Base-by-base conservation (phyloP, 64 coral and sea anemone genomes). In the Actinia tenebrosa region DNA sequence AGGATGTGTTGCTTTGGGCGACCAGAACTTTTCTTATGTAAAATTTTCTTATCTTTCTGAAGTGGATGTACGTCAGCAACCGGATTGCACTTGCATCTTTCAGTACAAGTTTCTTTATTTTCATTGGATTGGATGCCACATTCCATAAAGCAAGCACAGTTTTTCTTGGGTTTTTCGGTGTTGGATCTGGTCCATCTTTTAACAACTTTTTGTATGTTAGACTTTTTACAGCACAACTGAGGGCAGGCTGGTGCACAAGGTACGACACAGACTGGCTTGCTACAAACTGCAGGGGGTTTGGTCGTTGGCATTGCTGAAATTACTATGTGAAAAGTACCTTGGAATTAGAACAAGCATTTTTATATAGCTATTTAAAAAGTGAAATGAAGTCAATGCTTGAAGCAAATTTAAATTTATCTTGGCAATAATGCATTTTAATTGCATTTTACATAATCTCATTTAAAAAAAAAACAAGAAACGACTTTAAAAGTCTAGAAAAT, bases 61-160 rank as follows among this genome's bases (percentile, higher is more conserved):
- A 18, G 6, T 42, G 7, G 30, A 1, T 10, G 19, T 17, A 72
- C 16, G 42, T 91, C 45, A 30, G 44, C 78, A 64, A 79, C 84
- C 4, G 55, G 89, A 15, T 91, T 83, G 56, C 89, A 91, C 10
- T 53, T 91, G 64, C 89, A 91, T 79, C 84, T 86, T 45, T 91
- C 89, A 44, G 60, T 83, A 30, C 89, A 91, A 0, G 6, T 86
- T 42, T 75, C 69, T 30, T 75, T 75, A 7, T 75, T 75, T 86
- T 20, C 77, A 45, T 69, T 47, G 18, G 84, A 55, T 45, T 80
- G 37, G 63, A 68, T 72, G 46, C 78, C 77, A 45, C 89, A 91
- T 53, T 85, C 77, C 89, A 91, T 80, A 15, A 86, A 77, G 23
- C 89, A 91, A 50, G 53, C 79, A 55, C 89, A 91, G 25, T 84